Base-by-base conservation (phyloP, 2,888 invertebrate genomes). In the Leptinotarsa peninsularis region DNA sequence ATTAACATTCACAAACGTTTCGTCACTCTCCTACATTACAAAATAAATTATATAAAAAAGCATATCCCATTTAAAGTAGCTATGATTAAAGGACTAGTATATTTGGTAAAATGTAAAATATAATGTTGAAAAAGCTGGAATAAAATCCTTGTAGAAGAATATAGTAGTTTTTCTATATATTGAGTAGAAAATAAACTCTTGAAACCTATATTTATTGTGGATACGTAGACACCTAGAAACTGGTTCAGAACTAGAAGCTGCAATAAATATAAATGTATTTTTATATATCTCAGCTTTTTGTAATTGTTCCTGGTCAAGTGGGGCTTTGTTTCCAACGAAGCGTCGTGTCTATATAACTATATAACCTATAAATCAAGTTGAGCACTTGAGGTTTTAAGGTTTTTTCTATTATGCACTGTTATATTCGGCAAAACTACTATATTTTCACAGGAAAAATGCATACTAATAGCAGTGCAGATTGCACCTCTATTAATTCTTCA, bases 61-160 rank as follows among this genome's bases (percentile, higher is more conserved):
- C 78, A 79, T 72, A 75, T 77, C 74, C 75, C 75, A 74, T 70
- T 70, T 71, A 67, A 72, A 77, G 69, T 49, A 60, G 76, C 76
- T 78, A 78, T 78, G 66, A 76, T 71, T 66, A 73, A 76, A 73
- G 67, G 80, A 80, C 80, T 80, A 80, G 80, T 80, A 75, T 80
- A 77, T 79, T 80, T 80, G 80, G 80, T 80, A 80, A 80, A 80
- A 78, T 80, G 66, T 66, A 67, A 67, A 71, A 72, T 73, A 70
- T 73, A 71, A 75, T 75, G 69, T 71, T 74, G 67, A 67, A 75
- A 73, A 76, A 52, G 76, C 49, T 76, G 73, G 76, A 71, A 76
- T 67, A 70, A 70, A 76, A 68, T 67, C 72, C 70, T 66, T 58
- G n/a, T 67, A n/a, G 54, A 58, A 18, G 10, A 71, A 67, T 72